Base-by-base conservation (phyloP, 2,113 vertebrate genomes). In the Dryoscopus gambensis region DNA sequence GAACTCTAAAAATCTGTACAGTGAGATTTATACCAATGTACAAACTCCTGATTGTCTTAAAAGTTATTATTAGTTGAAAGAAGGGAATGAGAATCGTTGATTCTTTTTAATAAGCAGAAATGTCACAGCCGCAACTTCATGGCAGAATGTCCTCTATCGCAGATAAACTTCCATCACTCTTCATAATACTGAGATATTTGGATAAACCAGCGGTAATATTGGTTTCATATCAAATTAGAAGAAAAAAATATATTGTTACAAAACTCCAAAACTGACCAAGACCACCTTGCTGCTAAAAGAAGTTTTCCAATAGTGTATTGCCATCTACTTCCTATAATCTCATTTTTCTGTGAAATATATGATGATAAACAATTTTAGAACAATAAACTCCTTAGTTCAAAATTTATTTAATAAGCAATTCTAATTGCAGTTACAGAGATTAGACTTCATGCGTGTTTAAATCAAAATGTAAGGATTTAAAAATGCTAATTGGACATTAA, bases 401-500 rank as follows among this genome's bases (percentile, higher is more conserved):
- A 94, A 69, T 56, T 19, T 56, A 87, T 81, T 78, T 78, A 95
- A 80, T 89, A 85, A 93, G 53, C 7, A 0, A 84, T 85, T 89
- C 46, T 86, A 96, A 91, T 84, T 97, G 83, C 31, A 87, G 24
- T 64, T 90, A 69, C 25, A 76, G 81, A 92, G 70, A 89, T 85
- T 92, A 96, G 57, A 62, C 68, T 94, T 95, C 57, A 90, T 91
- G 68, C 80, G 76, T 94, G 74, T 93, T 95, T 89, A 95, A 94
- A 84, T 95, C 60, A 86, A 95, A 95, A 93, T 94, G 21, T 13
- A 84, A 69, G 60, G 77, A 81, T 93, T 97, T 91, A 69, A 92
- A 97, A 96, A 97, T 96, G 89, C 33, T 96, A 96, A 96, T 96
- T 92, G 84, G 85, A 82, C 74, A 96, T 96, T 95, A 95, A 57